Conservation (phyloP, 2,888 invertebrate genomes). For the Cheiracanthium punctorium region DNA sequence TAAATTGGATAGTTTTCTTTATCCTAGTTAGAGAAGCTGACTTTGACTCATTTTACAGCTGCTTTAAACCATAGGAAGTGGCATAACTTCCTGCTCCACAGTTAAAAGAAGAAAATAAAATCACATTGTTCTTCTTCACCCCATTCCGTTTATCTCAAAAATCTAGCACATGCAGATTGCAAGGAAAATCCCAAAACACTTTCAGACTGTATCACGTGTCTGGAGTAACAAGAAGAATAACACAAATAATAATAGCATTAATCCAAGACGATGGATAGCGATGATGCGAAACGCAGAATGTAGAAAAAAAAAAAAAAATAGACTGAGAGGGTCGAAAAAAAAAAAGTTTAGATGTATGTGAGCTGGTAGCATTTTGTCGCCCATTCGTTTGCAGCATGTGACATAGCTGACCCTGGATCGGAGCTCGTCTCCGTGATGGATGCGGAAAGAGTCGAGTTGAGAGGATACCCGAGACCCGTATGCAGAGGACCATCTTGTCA, state of each 20-base stretch:
- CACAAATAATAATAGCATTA: slow-evolving; percentile 13
- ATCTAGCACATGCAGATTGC: background rate
- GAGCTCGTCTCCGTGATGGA: slow-evolving; percentile 8
- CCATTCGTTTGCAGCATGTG: background rate
- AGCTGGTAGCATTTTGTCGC: slow-evolving; percentile 32
- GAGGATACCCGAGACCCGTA: slow-evolving; percentile 44
- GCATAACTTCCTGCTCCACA: too few relatives aligned
- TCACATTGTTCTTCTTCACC: too few relatives aligned
- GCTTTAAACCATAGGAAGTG: too few relatives aligned
- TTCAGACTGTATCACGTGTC: background rate
- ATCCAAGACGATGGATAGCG: slow-evolving; percentile 16
- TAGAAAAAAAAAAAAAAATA: too few relatives aligned
- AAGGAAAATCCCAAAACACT: background rate
- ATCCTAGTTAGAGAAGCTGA: too few relatives aligned
- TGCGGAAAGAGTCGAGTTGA: slow-evolving; percentile 31
- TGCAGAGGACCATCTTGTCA: slow-evolving; percentile 50
- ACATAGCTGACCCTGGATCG: slow-evolving; percentile 21
- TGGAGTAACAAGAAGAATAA: background rate
- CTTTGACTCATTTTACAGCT: too few relatives aligned
- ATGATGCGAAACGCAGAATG: slow-evolving; percentile 29
- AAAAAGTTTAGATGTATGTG: background rate
- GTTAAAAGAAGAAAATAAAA: too few relatives aligned
- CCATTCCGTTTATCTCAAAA: background rate
- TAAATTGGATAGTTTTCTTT: too few relatives aligned
- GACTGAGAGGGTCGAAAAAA: slow-evolving; percentile 20